Conservation (phyloP, 2,888 invertebrate species). For the Drosophila antonietae region DNA sequence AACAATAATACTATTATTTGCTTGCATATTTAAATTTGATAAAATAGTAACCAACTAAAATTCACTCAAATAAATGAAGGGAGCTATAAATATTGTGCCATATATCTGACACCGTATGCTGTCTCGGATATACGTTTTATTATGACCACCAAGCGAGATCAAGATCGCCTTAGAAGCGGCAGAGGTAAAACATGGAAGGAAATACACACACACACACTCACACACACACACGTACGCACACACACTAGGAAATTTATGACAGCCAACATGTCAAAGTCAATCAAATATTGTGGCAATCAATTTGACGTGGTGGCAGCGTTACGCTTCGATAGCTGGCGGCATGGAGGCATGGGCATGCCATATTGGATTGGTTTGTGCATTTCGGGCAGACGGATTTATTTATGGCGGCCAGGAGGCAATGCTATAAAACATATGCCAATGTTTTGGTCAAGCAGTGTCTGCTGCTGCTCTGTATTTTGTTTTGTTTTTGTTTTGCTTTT, state of each 20-base stretch:
- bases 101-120: constrained; percentile 15
- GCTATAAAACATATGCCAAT: constrained; percentile 74
- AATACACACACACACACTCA: background rate
- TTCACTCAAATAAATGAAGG: background rate
- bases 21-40: background rate
- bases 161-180: constrained; percentile 23
- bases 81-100: background rate
- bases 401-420: constrained; percentile 62
- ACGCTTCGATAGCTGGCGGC: constrained; percentile 43
- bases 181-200: constrained; percentile 5
- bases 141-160: constrained; percentile 43
- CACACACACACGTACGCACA: background rate
- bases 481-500: constrained; percentile 38
- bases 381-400: constrained; percentile 62
- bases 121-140: constrained; percentile 43
- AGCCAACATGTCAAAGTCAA: constrained; percentile 83
- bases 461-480: background rate
- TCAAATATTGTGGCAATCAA: constrained; percentile 82
- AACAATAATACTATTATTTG: background rate
- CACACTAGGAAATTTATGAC: constrained; percentile 75
- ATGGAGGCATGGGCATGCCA: constrained; percentile 2
- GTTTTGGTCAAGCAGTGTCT: constrained; percentile 40
- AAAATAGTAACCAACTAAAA: background rate
- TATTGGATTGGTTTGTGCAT: constrained; percentile 27
- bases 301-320: constrained; percentile 75